Conservation (phyloP, 2,113 vertebrate genomes). For the Geococcyx californianus region DNA sequence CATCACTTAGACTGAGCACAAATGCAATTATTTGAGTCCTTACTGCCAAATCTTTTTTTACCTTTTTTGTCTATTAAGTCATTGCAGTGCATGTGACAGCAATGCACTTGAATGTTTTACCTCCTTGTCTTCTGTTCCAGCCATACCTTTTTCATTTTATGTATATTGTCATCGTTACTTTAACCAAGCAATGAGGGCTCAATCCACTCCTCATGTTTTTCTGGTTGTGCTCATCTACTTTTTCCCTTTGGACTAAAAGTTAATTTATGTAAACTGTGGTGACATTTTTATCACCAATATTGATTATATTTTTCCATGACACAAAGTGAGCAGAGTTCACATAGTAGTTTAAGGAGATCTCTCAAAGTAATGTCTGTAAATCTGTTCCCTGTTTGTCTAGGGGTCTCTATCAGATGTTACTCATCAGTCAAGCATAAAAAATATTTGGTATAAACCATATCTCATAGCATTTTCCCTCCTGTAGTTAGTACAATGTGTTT, state of each 20-base stretch:
- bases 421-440: not conserved
- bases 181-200: not conserved
- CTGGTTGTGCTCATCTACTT: not conserved
- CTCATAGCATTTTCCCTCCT: not conserved
- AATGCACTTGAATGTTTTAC: not conserved
- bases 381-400: not conserved
- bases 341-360: not conserved
- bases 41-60: not conserved
- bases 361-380: not conserved
- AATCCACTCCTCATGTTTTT: not conserved
- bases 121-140: not conserved
- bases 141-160: not conserved
- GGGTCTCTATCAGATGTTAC: not conserved
- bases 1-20: not conserved
- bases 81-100: not conserved
- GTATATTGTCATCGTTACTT: not conserved
- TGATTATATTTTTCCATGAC: not conserved
- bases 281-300: not conserved
- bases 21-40: not conserved
- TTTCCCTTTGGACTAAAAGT: not conserved
- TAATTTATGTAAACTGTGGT: not conserved
- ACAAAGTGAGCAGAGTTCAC: not conserved
- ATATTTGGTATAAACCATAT: not conserved
- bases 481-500: not conserved
- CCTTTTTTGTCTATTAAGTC: not conserved